These are phyloP conservation scores for Labia minor DNA, from an alignment of 2,888 invertebrate genomes.

Conservation along the genomic window DNA sequence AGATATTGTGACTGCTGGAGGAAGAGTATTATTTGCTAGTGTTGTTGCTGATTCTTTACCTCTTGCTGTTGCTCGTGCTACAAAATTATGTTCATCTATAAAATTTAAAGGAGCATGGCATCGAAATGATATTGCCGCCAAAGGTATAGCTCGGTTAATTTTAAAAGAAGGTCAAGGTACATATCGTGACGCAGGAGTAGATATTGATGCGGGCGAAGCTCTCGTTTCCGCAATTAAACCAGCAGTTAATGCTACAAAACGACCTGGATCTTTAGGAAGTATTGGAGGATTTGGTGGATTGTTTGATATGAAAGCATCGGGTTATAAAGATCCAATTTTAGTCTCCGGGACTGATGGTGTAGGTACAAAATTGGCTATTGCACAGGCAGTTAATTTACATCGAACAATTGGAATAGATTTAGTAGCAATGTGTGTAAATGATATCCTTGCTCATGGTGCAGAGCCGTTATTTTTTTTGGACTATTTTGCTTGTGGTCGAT, in stretches of 20 bases:
- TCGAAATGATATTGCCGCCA: constrained; percentile 80
- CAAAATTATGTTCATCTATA: constrained; percentile 58
- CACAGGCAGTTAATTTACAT: constrained; percentile 67
- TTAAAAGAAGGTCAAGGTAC: constrained; percentile 55
- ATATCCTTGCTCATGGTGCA: constrained; percentile 88
- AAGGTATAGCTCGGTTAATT: constrained; percentile 61
- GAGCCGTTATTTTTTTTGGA: constrained; percentile 94
- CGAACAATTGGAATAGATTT: constrained; percentile 85
- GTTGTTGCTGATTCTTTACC: constrained; percentile 57
- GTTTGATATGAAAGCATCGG: constrained; percentile 71
- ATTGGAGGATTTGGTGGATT: constrained; percentile 91
- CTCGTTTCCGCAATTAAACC: constrained; percentile 75
- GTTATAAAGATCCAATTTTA: constrained; percentile 68
- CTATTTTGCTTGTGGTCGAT: constrained; percentile 85
- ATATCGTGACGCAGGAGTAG: constrained; percentile 85
- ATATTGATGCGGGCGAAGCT: constrained; percentile 83
- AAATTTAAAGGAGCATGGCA: constrained; percentile 77
- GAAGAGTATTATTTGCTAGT: constrained; percentile 77
- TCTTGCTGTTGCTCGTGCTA: constrained; percentile 61
- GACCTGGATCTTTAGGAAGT: constrained; percentile 66
- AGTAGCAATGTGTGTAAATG: constrained; percentile 97
- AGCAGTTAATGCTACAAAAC: constrained; percentile 62
- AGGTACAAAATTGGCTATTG: constrained; percentile 85
- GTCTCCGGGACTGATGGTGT: constrained; percentile 95
- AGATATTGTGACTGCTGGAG: constrained; percentile 66